Evolutionary conservation across 2,113 vertebrate genomes (phyloP).

Genomic region (Leptobrachium ailaonicum): DNA sequence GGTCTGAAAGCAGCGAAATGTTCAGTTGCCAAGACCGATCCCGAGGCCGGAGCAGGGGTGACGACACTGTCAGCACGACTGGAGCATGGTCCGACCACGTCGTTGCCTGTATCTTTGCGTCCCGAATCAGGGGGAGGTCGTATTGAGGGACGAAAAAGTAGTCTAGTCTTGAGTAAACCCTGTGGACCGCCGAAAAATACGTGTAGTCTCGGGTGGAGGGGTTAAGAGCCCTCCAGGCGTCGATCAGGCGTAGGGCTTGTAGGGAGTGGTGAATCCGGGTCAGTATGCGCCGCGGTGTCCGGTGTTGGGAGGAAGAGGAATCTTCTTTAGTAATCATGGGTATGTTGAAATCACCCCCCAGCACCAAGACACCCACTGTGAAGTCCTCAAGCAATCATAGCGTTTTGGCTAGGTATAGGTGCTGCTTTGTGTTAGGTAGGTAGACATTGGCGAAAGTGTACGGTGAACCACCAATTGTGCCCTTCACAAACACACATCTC

Average conservation of each 20-base stretch:
- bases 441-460: not conserved
- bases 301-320: too few relatives aligned
- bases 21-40: too few relatives aligned
- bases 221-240: not conserved
- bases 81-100: not conserved
- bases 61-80: not conserved
- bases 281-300: too few relatives aligned
- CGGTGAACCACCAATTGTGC: not conserved
- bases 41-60: too few relatives aligned
- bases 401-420: too few relatives aligned
- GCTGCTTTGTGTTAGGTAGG: not conserved
- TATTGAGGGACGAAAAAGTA: not conserved
- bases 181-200: not conserved
- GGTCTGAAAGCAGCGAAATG: too few relatives aligned
- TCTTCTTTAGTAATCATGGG: too few relatives aligned
- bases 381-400: too few relatives aligned
- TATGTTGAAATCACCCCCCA: too few relatives aligned
- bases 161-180: not conserved
- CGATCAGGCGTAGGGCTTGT: not conserved
- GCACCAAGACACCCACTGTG: too few relatives aligned
- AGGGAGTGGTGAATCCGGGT: too few relatives aligned
- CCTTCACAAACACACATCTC: not conserved
- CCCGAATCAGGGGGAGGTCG: not conserved
- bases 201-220: not conserved
- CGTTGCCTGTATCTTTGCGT: not conserved